Conservation (phyloP, 2,113 vertebrate species). For the Amphiprion percula region DNA sequence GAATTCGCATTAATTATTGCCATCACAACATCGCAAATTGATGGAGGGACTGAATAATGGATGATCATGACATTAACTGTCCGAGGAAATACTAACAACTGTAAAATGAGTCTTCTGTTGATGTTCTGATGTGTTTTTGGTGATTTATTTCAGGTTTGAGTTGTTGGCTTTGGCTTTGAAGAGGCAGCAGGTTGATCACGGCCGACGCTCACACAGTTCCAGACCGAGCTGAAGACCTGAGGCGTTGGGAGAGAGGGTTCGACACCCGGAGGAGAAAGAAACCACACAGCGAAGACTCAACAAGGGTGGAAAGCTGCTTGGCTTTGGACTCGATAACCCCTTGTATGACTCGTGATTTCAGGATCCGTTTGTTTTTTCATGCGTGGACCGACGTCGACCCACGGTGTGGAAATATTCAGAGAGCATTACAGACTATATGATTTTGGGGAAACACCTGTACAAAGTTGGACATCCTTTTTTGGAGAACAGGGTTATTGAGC, state of each 20-base stretch:
- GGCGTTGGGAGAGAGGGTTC: slow-evolving; percentile 34
- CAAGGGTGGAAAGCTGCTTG: slow-evolving; percentile 65
- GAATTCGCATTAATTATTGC: no score
- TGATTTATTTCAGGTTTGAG: slow-evolving; percentile 65
- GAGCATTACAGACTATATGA: slow-evolving; percentile 63
- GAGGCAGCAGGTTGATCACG: slow-evolving; percentile 58
- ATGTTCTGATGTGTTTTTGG: background rate
- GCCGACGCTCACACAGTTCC: slow-evolving; percentile 51
- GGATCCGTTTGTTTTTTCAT: slow-evolving; percentile 47
- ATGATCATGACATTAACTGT: no score
- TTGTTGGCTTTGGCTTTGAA: slow-evolving; percentile 61
- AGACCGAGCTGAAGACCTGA: slow-evolving; percentile 48
- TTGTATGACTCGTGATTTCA: slow-evolving; percentile 64
- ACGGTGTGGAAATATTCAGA: slow-evolving; percentile 63
- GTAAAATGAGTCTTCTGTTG: no score
- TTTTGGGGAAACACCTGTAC: slow-evolving; percentile 69
- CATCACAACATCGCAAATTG: no score
- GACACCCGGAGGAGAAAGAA: slow-evolving; percentile 45
- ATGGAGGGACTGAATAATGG: no score
- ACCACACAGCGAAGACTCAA: slow-evolving; percentile 56
- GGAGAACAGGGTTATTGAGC: slow-evolving; percentile 67
- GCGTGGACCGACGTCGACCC: slow-evolving; percentile 41
- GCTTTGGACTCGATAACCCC: slow-evolving; percentile 78
- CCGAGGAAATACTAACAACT: no score
- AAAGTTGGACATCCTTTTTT: slow-evolving; percentile 69